A percentile compares a stretch with the other conserved stretches of the same genome.
Conservation (phyloP, 2,888 invertebrate species). For the Melinopterus prodromus region DNA sequence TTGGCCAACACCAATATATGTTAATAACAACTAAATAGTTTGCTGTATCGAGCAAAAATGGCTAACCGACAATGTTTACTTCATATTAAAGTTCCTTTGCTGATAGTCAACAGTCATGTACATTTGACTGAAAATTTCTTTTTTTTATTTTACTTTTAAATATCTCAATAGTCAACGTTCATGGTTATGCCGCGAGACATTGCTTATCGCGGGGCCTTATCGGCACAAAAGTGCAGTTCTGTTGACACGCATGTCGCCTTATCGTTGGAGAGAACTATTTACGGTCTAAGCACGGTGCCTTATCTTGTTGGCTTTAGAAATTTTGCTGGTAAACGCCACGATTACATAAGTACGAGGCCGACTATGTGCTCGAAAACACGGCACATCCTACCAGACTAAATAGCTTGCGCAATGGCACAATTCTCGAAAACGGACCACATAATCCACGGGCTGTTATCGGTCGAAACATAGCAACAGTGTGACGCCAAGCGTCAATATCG, state of each 20-base stretch:
- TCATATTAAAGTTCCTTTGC: too few species aligned
- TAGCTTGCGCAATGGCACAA: neutral
- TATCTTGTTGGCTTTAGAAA: neutral
- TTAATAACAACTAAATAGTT: too few species aligned
- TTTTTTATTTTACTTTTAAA: too few species aligned
- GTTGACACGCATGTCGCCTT: neutral
- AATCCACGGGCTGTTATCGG: neutral
- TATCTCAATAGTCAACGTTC: neutral
- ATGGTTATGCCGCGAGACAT: neutral
- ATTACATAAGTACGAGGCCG: neutral
- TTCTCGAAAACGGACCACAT: neutral
- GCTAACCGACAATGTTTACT: too few species aligned
- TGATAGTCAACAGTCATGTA: too few species aligned
- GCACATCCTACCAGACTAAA: neutral
- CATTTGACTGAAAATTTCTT: too few species aligned
- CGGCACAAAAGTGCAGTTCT: neutral
- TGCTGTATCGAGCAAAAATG: too few species aligned
- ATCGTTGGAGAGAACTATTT: neutral
- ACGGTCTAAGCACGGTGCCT: neutral
- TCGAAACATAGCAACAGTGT: conserved; percentile 4
- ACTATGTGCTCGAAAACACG: neutral
- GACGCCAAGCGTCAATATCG: neutral
- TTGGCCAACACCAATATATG: too few species aligned
- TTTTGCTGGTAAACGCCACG: neutral
- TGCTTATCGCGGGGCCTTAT: neutral